phyloP scores from a whole-genome alignment of 2,113 vertebrate species.

The Corythaeola cristata region DNA sequence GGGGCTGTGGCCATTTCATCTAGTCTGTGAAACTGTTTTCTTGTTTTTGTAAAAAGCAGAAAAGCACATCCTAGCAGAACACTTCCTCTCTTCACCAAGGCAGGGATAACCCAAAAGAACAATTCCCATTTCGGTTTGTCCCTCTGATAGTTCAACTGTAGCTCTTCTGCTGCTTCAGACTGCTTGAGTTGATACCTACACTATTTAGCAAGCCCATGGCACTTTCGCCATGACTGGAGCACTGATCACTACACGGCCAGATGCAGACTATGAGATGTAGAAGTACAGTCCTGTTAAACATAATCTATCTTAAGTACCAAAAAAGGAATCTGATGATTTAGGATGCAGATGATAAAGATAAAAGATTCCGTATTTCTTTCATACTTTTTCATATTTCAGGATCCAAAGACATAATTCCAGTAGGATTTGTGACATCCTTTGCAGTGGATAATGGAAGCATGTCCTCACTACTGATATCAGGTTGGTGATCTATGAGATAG shows the following conservation, averaged over 20 bases:
- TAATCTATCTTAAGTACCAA: background rate
- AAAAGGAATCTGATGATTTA: background rate
- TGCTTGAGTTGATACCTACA: background rate
- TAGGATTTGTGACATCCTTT: background rate
- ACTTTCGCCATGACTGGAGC: background rate
- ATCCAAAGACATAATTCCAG: background rate
- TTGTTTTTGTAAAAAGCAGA: background rate
- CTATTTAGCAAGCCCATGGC: background rate
- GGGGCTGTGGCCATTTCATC: background rate
- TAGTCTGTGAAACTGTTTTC: background rate
- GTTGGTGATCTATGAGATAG: background rate
- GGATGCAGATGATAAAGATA: background rate
- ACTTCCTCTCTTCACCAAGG: background rate
- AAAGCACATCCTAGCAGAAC: background rate
- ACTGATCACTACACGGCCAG: background rate
- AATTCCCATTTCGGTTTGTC: background rate
- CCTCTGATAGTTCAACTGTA: background rate
- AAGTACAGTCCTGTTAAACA: background rate
- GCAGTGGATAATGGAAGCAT: background rate
- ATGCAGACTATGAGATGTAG: background rate
- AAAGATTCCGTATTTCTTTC: background rate
- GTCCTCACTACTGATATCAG: background rate
- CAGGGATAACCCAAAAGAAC: background rate
- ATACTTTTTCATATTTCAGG: no score
- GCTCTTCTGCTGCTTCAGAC: background rate